Percentiles rank a stretch among this genome's conserved stretches.
phyloP scores from a whole-genome alignment of 1,140 invertebrate species.

The Globodera rostochiensis region DNA sequence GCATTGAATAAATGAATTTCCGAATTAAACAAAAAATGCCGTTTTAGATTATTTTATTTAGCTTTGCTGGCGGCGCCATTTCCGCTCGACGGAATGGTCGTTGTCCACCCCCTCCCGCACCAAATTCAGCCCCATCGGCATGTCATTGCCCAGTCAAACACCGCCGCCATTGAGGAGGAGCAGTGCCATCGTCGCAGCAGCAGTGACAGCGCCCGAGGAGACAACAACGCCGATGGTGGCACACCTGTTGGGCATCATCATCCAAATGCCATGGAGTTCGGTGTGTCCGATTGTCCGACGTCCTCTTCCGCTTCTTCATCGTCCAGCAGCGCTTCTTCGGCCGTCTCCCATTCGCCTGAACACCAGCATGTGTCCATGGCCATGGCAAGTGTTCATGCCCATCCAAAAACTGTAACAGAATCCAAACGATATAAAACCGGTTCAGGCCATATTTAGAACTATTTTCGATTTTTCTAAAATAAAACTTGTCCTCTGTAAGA shows the following conservation, averaged over 20 bases:
- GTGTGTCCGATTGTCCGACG: neutral
- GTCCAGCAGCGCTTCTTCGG: neutral
- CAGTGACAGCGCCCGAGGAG: neutral
- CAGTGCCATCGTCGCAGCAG: neutral
- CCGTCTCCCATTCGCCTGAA: neutral
- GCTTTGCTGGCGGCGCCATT: neutral
- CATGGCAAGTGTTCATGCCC: neutral
- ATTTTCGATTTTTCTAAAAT: too few relatives aligned
- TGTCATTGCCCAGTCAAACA: neutral
- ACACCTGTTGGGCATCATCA: neutral
- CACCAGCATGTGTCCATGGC: neutral
- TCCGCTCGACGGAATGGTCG: neutral
- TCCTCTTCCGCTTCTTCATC: neutral
- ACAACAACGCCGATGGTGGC: neutral
- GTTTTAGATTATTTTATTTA: neutral
- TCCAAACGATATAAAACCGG: too few relatives aligned
- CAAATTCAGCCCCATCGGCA: neutral
- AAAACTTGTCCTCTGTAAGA: neutral
- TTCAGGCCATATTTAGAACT: too few relatives aligned
- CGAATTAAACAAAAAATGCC: too few relatives aligned
- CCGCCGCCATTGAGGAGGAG: neutral
- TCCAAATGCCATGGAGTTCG: neutral
- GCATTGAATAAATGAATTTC: too few relatives aligned
- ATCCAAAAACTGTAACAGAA: neutral
- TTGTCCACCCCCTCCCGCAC: neutral